These are phyloP conservation scores for Himalopsyche kuldschensis DNA, from an alignment of 2,888 invertebrate genomes.

Conservation along the genomic window DNA sequence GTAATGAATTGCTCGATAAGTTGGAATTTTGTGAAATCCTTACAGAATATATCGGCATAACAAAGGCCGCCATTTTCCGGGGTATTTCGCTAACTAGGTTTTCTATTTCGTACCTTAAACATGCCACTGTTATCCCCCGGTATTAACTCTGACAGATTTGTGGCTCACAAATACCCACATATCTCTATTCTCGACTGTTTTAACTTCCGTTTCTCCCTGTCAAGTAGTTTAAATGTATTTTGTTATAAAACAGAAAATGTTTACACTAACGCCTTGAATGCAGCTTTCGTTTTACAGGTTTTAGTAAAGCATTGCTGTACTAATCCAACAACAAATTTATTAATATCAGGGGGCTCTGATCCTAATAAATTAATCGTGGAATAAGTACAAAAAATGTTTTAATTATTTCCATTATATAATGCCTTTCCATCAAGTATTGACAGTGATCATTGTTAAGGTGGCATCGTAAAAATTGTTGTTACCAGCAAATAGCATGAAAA, in stretches of 20 bases:
- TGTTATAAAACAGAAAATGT: background rate
- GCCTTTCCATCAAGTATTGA: too few species aligned
- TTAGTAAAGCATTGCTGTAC: too few species aligned
- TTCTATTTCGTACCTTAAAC: background rate
- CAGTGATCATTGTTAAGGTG: too few species aligned
- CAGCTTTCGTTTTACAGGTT: too few species aligned
- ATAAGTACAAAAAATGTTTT: too few species aligned
- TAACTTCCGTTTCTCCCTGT: background rate
- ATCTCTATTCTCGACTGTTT: background rate
- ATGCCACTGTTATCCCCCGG: background rate
- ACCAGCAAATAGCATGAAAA: too few species aligned
- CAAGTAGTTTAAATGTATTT: background rate
- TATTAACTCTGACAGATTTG: conserved; percentile 26
- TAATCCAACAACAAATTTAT: too few species aligned
- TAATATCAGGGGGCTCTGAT: too few species aligned
- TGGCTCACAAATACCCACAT: conserved; percentile 20
- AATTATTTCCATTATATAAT: too few species aligned
- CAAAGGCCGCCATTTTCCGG: background rate
- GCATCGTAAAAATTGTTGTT: too few species aligned
- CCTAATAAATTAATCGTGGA: too few species aligned
- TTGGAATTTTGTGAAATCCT: conserved; percentile 13
- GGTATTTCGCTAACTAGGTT: conserved; percentile 3
- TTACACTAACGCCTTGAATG: too few species aligned
- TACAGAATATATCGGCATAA: background rate
- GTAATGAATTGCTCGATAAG: conserved; percentile 22